These are phyloP conservation scores for Lithophane semibrunnea DNA, from an alignment of 2,888 invertebrate genomes.

Conservation along the genomic window DNA sequence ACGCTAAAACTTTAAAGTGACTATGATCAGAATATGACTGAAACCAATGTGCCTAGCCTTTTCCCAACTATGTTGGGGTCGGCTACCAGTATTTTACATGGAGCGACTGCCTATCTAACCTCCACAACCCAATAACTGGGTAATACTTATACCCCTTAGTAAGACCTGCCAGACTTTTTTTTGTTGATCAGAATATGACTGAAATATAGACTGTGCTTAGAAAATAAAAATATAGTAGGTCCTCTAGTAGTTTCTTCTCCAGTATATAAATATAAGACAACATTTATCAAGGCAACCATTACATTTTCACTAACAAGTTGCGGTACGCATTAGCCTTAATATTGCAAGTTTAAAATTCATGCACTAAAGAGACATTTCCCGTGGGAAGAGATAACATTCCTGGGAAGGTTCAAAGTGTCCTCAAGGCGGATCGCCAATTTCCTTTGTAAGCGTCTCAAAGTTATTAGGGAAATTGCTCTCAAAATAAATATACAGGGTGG, in stretches of 20 bases:
- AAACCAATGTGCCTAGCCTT: too few species aligned
- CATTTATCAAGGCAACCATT: conserved; percentile 6
- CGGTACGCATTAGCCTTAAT: conserved; percentile 50
- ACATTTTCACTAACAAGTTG: conserved; percentile 27
- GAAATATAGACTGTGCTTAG: not conserved
- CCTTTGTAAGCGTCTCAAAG: conserved; percentile 77
- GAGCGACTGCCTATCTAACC: too few species aligned
- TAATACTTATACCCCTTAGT: too few species aligned
- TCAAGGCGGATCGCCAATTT: conserved; percentile 79
- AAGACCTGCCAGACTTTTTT: too few species aligned
- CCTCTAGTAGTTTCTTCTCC: too few species aligned
- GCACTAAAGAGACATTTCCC: conserved; percentile 66
- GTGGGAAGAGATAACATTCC: conserved; percentile 68
- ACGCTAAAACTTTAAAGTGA: conserved; percentile 10
- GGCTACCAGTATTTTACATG: too few species aligned
- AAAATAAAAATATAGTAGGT: conserved; percentile 12
- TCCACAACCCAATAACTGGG: too few species aligned
- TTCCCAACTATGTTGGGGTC: too few species aligned
- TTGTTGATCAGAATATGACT: not conserved
- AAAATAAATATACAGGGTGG: conserved; percentile 76
- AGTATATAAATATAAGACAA: not conserved
- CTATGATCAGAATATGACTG: not conserved
- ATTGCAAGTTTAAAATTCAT: conserved; percentile 59
- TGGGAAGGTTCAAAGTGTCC: conserved; percentile 76
- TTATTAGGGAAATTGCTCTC: conserved; percentile 81